Base-by-base conservation (phyloP, 1,140 invertebrate genomes). In the Arctopsyche grandis region DNA sequence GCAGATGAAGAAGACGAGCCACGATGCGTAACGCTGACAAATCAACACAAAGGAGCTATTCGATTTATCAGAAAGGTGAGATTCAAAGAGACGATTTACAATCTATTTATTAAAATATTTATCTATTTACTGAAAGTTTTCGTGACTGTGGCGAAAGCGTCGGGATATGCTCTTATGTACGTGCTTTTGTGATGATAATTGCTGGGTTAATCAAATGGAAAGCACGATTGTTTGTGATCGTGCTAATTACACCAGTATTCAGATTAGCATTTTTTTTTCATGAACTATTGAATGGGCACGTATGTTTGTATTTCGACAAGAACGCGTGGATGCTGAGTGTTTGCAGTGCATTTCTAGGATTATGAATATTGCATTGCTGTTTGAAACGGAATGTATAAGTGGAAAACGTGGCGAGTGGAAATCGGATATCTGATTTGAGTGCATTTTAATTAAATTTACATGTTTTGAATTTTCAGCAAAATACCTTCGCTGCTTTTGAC, bases 11-110 rank as follows among this genome's bases (percentile, higher is more conserved):
- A 95, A 83, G 93, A 94, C 79, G 93, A 93, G 86, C 92, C 92
- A 66, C 91, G 93, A 80, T 94, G 92, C 84, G 90, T 94, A 79
- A 93, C 94, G 83, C 88, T 97, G 78, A 97, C 95, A 63, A 92
- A 93, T 83, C 91, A 94, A 84, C 96, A 98, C 85, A 97, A 97
- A 90, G 93, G 93, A 82, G 96, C 96, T 78, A 98, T 98, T 85
- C 89, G 97, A 84, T 96, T 97, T 78, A 95, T 98, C 85, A 90
- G 97, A 89, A 97, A 97, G 93, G 96, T 98, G 88, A 91, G 89
- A 88, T 80, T 24, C 60, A 48, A 21, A 52, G 1, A 52, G 12
- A 52, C n/a, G 46, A 75, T 5, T 52, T 56, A 74, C 46, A 9
- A n/a, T 74, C 9, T 60, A 60, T n/a, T 9, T 69, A 69, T 69